Evolutionary conservation across 2,888 invertebrate genomes (phyloP).

Genomic region (Vandiemenella viatica): DNA sequence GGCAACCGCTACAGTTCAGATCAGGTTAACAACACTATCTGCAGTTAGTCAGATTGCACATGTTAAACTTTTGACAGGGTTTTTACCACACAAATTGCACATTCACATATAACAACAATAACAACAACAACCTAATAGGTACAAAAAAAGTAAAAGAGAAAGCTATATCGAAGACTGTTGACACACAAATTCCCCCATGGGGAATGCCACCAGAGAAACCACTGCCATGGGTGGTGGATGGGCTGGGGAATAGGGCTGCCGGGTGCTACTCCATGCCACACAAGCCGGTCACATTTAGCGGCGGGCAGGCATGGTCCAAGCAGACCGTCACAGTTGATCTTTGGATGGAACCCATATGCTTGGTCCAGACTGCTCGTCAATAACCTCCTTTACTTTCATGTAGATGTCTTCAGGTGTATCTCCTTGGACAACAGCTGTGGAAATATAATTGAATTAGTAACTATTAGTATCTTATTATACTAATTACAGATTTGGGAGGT

Average conservation of each 20-base stretch:
- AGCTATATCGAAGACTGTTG: neutral
- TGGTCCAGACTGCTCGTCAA: conserved; percentile 87
- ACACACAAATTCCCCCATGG: neutral
- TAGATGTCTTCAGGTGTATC: conserved; percentile 97
- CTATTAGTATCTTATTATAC: no score
- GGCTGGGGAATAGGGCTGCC: neutral
- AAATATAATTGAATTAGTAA: no score
- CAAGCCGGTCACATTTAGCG: no score
- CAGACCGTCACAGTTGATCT: conserved; percentile 72
- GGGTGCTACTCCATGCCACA: no score
- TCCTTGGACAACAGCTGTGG: conserved; percentile 81
- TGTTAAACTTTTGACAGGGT: neutral
- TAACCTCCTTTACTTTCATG: conserved; percentile 84
- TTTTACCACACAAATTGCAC: neutral
- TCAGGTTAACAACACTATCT: no score
- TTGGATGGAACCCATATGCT: conserved; percentile 95
- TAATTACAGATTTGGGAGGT: no score
- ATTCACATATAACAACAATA: no score
- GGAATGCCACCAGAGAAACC: no score
- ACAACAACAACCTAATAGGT: neutral
- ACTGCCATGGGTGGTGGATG: no score
- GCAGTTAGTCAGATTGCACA: neutral
- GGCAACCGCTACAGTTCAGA: no score
- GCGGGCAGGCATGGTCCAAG: conserved; percentile 27
- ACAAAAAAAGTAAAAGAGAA: neutral